Conservation (phyloP, 2,888 invertebrate genomes). For the Plutella xylostella region DNA sequence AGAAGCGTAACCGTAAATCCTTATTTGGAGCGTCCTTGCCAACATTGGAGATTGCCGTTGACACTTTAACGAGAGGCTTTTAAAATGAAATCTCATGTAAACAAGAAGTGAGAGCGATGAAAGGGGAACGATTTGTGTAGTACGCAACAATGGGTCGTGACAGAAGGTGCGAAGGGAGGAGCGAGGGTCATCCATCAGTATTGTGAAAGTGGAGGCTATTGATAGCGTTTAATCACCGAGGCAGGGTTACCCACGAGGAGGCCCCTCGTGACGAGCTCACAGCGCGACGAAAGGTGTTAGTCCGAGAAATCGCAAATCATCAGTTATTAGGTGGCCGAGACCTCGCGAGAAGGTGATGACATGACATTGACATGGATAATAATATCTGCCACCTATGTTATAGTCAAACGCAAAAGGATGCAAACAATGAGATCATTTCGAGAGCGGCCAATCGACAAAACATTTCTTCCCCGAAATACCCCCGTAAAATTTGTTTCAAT, state of each 20-base stretch:
- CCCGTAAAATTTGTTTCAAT: too few species aligned
- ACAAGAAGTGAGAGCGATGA: slow-evolving; percentile 46
- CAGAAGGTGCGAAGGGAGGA: slow-evolving; percentile 37
- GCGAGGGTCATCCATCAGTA: slow-evolving; percentile 47
- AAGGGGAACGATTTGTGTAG: slow-evolving; percentile 52
- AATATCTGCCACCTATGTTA: too few species aligned
- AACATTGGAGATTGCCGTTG: slow-evolving; percentile 25
- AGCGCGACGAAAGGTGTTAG: slow-evolving; percentile 27
- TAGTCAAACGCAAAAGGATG: too few species aligned
- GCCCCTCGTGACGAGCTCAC: slow-evolving; percentile 29
- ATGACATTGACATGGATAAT: too few species aligned
- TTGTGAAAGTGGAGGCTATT: slow-evolving; percentile 46
- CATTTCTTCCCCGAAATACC: too few species aligned
- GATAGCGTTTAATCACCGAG: slow-evolving; percentile 51
- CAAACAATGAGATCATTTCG: too few species aligned
- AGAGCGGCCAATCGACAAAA: too few species aligned
- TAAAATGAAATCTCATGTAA: slow-evolving; percentile 42
- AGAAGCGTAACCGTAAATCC: slow-evolving; percentile 27
- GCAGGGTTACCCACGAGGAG: slow-evolving; percentile 23
- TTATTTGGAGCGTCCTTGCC: slow-evolving; percentile 24
- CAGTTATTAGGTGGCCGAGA: slow-evolving; percentile 34
- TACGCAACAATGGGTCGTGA: slow-evolving; percentile 28
- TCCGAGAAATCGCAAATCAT: slow-evolving; percentile 42
- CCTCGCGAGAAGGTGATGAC: too few species aligned
- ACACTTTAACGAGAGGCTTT: slow-evolving; percentile 43